Conservation (phyloP, 1,140 invertebrate species). For the Bombus superbus region DNA sequence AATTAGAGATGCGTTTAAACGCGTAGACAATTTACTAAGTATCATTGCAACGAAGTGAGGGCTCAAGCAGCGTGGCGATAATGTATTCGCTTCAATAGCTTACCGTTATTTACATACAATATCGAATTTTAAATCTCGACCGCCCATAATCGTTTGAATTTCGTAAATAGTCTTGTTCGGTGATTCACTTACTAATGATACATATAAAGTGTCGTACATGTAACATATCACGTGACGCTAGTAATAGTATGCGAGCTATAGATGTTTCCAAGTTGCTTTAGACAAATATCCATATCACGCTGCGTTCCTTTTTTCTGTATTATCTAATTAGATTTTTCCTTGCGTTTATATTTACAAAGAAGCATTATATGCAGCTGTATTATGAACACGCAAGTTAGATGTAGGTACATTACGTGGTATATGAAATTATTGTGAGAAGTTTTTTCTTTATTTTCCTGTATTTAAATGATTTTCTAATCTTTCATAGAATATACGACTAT, state of each 20-base stretch:
- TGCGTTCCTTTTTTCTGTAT: neutral
- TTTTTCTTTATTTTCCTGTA: neutral
- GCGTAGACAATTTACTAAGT: conserved; percentile 70
- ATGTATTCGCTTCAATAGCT: conserved; percentile 56
- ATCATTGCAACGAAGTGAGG: conserved; percentile 72
- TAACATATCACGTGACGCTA: neutral
- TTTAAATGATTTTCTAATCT: neutral
- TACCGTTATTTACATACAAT: conserved; percentile 75
- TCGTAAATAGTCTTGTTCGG: conserved; percentile 31
- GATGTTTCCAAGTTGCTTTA: neutral
- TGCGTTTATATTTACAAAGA: neutral
- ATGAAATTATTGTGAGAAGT: neutral
- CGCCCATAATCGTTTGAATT: conserved; percentile 50
- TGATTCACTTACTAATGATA: no score
- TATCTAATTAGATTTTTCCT: neutral
- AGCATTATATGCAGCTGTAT: neutral
- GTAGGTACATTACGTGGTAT: neutral
- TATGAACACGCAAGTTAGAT: neutral
- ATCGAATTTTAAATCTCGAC: conserved; percentile 7
- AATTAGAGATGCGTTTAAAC: conserved; percentile 37
- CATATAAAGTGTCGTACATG: no score
- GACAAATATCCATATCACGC: neutral
- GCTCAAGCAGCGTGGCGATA: conserved; percentile 46
- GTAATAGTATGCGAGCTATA: accelerated
- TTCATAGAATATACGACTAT: neutral